Conservation (phyloP, 2,888 invertebrate genomes). For the Carpatolechia fugitivella region DNA sequence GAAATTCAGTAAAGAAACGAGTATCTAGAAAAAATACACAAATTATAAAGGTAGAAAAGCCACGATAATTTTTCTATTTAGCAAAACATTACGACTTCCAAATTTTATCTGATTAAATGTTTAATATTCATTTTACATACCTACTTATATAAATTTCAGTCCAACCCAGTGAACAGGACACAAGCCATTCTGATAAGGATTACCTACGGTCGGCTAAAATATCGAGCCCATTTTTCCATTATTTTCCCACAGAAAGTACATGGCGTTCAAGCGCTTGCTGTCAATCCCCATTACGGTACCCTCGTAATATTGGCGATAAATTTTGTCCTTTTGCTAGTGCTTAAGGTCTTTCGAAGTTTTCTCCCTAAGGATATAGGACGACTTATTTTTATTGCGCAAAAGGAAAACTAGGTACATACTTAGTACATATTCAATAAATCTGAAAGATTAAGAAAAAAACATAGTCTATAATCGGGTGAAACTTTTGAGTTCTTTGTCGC, state of each 20-base stretch:
- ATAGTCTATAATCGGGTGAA: no score
- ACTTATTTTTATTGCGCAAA: background rate
- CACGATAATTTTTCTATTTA: no score
- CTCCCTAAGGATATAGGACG: background rate
- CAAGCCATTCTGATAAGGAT: background rate
- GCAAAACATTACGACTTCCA: no score
- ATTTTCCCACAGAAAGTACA: background rate
- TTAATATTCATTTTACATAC: no score
- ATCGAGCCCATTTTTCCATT: background rate
- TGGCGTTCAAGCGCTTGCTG: background rate
- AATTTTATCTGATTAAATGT: no score
- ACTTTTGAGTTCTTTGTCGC: no score
- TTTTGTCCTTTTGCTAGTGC: conserved; percentile 2
- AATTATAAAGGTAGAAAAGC: no score
- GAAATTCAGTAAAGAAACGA: no score
- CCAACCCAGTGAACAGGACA: background rate
- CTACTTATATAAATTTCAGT: background rate
- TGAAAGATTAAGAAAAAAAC: no score
- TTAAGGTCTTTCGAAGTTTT: background rate
- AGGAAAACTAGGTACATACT: no score
- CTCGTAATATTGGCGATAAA: conserved; percentile 1
- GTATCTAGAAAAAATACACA: no score
- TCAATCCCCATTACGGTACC: background rate
- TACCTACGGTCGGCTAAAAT: background rate
- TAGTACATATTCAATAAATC: no score